Base-by-base conservation (phyloP, 2,113 vertebrate species). In the Barbus barbus region DNA sequence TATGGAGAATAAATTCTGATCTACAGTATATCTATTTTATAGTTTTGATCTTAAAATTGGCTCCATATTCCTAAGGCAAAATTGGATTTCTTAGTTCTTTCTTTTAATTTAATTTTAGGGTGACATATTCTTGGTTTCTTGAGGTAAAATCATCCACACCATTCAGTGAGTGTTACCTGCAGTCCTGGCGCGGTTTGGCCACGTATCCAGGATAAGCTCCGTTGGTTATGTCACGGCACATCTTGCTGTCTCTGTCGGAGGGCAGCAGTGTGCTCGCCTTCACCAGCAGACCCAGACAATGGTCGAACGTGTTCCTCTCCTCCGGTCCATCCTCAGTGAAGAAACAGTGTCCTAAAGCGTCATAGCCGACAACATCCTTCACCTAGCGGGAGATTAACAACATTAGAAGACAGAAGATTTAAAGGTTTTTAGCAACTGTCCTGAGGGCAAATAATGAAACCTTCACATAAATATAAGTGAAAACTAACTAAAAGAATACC, bases 251-350 rank as follows among this genome's bases (percentile, higher is more conserved):
- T 0, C 98, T 92, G 93, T 99, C 98, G 0, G 98, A 99, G 9
- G 98, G 98, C 38, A 99, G 94, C 81, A 99, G 94, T 0, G 97
- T 97, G 22, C 97, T 96, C 0, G 98, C 92, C 67, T 96, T 96
- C 1, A 98, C 93, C 82, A 98, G 93, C 56, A 99, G 94, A 5
- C 98, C 97, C 0, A 99, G 95, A 61, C 98, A 99, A 91, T 99
- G 98, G 58, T 97, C 94, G 22, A 99, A 99, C 0, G 97, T 98
- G 90, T 99, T 99, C 82, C 98, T 95, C 65, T 99, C 96, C 78
- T 99, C 98, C 0, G 98, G 95, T 0, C 98, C 98, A 0, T 99
- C 98, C 87, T 99, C 98, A 0, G 95, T 98, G 83, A 99, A 99
- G 91, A 97, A 99, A 82, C 98, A 99, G 81, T 99, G 98, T 1